Percentiles rank a stretch among this genome's conserved stretches.
These are phyloP conservation scores for Tiaroga cobitis DNA, from an alignment of 2,797 vertebrate species.

Conservation along the genomic window DNA sequence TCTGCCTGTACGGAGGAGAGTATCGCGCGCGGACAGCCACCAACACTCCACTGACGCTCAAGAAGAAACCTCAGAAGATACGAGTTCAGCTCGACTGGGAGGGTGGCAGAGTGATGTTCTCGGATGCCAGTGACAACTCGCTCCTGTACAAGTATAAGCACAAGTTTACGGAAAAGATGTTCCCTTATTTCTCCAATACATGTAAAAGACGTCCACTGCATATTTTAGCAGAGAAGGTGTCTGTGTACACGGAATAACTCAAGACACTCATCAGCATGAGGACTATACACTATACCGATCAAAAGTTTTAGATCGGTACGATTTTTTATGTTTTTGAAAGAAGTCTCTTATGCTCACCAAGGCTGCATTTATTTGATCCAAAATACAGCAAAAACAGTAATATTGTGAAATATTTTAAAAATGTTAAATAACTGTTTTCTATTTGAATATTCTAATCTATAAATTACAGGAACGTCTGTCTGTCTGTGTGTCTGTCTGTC, in stretches of 20 bases:
- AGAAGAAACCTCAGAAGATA: slow-evolving; percentile 62
- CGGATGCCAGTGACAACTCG: slow-evolving; percentile 60
- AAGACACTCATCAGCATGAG: neutral
- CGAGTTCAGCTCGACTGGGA: slow-evolving; percentile 66
- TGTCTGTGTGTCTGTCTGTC: too few relatives aligned
- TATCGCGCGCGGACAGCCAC: slow-evolving; percentile 57
- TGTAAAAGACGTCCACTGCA: slow-evolving; percentile 56
- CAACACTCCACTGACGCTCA: slow-evolving; percentile 55
- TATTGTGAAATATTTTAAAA: neutral
- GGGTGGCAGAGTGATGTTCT: slow-evolving; percentile 60
- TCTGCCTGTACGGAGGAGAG: slow-evolving; percentile 64
- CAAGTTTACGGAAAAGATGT: slow-evolving; percentile 60
- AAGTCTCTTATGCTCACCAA: neutral
- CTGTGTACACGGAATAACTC: slow-evolving; percentile 58
- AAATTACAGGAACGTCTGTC: too few relatives aligned
- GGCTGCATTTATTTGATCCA: neutral
- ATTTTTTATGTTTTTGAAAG: neutral
- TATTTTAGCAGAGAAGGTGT: slow-evolving; percentile 60
- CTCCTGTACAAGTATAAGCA: slow-evolving; percentile 61
- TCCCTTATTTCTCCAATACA: slow-evolving; percentile 62
- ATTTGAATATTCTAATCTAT: neutral
- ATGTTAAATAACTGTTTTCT: neutral
- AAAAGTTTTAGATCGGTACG: neutral
- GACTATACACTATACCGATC: neutral
- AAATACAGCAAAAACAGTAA: neutral